Conservation (phyloP, 2,888 invertebrate species). For the Pandemis heparana region DNA sequence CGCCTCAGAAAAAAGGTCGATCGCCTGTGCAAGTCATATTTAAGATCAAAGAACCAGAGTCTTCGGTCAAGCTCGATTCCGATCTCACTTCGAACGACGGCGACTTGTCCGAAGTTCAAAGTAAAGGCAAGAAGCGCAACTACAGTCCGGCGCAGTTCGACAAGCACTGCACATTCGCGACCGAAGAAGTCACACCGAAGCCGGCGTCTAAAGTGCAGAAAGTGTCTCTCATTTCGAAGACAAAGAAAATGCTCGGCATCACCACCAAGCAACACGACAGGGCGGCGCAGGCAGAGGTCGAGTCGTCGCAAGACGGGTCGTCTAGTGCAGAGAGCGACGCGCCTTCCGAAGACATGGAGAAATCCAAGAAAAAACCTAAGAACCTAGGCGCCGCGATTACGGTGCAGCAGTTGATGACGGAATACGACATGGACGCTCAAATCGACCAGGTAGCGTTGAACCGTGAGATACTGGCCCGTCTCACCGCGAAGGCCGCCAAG, state of each 20-base stretch:
- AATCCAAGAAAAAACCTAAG: conserved; percentile 25
- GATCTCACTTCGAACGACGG: conserved; percentile 52
- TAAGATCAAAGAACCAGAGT: conserved; percentile 47
- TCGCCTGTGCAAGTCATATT: conserved; percentile 57
- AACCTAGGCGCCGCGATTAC: conserved; percentile 49
- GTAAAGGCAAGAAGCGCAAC: conserved; percentile 61
- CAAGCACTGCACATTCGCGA: conserved; percentile 42
- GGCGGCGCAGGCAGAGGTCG: not conserved
- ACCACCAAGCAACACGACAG: conserved; percentile 10
- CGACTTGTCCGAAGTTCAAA: conserved; percentile 30
- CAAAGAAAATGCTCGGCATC: conserved; percentile 19
- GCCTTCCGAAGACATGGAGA: not conserved
- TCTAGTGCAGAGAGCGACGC: not conserved
- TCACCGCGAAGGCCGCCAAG: conserved; percentile 38
- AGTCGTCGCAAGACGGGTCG: not conserved
- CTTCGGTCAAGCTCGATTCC: conserved; percentile 47
- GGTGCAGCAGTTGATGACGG: conserved; percentile 60
- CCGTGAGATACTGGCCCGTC: conserved; percentile 47
- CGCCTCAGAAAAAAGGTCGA: conserved; percentile 19
- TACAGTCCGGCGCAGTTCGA: conserved; percentile 57
- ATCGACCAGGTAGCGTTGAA: conserved; percentile 46
- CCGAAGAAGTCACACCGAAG: conserved; percentile 67
- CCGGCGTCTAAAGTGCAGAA: conserved; percentile 67
- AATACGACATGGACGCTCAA: conserved; percentile 50
- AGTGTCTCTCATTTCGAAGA: conserved; percentile 55